phyloP scores from a whole-genome alignment of 2,113 vertebrate genomes.

The Tursiops truncatus region DNA sequence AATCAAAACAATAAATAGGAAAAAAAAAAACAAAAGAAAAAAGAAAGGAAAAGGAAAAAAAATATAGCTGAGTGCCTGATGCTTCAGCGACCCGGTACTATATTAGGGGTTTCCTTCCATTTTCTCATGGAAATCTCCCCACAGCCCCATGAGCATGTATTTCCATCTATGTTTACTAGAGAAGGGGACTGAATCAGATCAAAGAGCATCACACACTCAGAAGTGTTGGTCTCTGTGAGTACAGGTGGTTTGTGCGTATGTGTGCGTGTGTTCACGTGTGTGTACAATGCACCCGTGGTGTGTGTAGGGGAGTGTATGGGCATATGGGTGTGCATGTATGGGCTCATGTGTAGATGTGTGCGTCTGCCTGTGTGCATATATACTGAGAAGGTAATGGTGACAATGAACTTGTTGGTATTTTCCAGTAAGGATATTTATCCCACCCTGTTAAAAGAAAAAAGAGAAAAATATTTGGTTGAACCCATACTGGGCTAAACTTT shows the following conservation, averaged over 20 bases:
- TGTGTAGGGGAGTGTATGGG: neutral
- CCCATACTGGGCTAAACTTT: neutral
- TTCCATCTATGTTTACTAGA: neutral
- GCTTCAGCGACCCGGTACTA: rapidly evolving
- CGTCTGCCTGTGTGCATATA: rapidly evolving
- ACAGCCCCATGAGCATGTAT: neutral
- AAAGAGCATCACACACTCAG: neutral
- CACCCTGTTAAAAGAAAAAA: neutral
- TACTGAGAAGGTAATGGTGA: neutral
- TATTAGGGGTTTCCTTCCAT: neutral
- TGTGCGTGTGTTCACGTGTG: rapidly evolving
- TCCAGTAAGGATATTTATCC: neutral
- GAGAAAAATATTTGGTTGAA: neutral
- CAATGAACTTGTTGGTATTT: neutral
- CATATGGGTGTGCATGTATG: neutral
- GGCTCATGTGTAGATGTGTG: neutral
- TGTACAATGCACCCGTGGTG: rapidly evolving
- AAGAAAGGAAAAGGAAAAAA: too few relatives aligned
- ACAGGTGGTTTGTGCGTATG: neutral
- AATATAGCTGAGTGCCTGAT: too few relatives aligned
- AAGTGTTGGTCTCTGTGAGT: too few relatives aligned
- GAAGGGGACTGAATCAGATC: neutral
- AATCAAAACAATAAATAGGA: neutral
- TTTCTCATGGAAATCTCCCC: too few relatives aligned
- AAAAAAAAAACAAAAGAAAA: too few relatives aligned